These are phyloP conservation scores for Callaeas wilsoni DNA, from an alignment of 2,113 vertebrate species.

Conservation along the genomic window DNA sequence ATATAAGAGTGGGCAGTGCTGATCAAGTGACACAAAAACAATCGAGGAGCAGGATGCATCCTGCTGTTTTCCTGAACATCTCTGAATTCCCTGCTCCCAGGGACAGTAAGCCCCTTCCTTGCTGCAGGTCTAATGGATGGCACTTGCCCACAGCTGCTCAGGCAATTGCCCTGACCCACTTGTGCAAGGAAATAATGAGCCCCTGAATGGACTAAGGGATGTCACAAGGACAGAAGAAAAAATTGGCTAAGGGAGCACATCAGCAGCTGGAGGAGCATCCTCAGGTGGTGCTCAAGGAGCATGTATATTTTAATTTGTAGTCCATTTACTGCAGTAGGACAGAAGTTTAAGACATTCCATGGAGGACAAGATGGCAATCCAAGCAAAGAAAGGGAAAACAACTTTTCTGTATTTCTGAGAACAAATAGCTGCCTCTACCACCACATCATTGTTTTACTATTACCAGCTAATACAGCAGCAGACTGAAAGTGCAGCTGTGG, in stretches of 20 bases:
- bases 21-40: neutral
- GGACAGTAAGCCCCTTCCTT: neutral
- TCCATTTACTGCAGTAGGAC: slow-evolving; percentile 44
- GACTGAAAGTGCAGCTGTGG: slow-evolving; percentile 76
- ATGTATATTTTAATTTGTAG: slow-evolving; percentile 41
- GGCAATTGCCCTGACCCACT: neutral
- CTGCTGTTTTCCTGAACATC: neutral
- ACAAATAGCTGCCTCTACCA: slow-evolving; percentile 55
- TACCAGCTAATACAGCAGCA: slow-evolving; percentile 78
- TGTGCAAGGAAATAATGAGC: neutral
- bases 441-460: slow-evolving; percentile 75
- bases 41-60: neutral
- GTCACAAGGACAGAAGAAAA: neutral
- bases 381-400: slow-evolving; percentile 48
- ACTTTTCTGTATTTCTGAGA: slow-evolving; percentile 62
- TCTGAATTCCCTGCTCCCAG: neutral
- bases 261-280: neutral
- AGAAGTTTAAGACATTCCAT: slow-evolving; percentile 41
- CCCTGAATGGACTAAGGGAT: neutral
- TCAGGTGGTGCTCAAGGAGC: slow-evolving; percentile 39
- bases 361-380: slow-evolving; percentile 52
- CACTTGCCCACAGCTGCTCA: neutral
- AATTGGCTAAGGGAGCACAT: neutral
- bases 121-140: neutral
- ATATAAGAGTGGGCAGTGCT: neutral